phyloP scores from a whole-genome alignment of 1,140 invertebrate species.

The Alviniconcha marisindica region DNA sequence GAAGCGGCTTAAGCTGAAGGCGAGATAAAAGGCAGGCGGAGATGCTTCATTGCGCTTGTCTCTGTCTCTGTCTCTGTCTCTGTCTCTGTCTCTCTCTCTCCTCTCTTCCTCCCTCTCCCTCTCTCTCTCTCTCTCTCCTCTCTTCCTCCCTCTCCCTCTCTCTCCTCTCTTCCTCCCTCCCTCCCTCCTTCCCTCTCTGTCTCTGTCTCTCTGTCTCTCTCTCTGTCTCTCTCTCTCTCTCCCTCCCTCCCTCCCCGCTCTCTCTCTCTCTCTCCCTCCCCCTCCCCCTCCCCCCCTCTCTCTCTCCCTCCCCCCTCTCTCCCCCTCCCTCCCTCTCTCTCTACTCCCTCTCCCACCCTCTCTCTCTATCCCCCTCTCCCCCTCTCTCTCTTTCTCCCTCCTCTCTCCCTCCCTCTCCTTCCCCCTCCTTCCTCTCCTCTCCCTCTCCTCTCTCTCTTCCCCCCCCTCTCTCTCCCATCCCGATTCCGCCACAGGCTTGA shows the following conservation, averaged over 20 bases:
- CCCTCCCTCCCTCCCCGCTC: not conserved
- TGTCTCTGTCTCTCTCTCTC: not conserved
- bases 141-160: not conserved
- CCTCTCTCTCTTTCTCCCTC: no score
- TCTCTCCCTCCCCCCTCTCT: not conserved
- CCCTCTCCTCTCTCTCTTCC: not conserved
- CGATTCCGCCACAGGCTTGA: no score
- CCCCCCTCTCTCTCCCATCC: not conserved
- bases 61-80: no score
- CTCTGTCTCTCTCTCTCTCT: not conserved
- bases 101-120: not conserved
- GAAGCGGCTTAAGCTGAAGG: no score
- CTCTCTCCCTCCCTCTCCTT: not conserved
- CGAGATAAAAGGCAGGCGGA: no score
- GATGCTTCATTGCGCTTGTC: no score
- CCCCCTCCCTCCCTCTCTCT: no score
- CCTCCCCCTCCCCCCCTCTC: not conserved
- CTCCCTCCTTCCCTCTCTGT: not conserved
- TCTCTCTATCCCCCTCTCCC: slow-evolving; percentile 1
- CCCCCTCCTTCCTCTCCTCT: not conserved
- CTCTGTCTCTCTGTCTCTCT: not conserved
- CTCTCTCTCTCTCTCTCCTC: not conserved
- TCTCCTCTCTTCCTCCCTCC: not conserved
- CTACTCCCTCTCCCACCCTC: not conserved
- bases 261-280: not conserved